Evolutionary conservation across 2,888 invertebrate species (phyloP).

Genomic region (Torymus texanus): DNA sequence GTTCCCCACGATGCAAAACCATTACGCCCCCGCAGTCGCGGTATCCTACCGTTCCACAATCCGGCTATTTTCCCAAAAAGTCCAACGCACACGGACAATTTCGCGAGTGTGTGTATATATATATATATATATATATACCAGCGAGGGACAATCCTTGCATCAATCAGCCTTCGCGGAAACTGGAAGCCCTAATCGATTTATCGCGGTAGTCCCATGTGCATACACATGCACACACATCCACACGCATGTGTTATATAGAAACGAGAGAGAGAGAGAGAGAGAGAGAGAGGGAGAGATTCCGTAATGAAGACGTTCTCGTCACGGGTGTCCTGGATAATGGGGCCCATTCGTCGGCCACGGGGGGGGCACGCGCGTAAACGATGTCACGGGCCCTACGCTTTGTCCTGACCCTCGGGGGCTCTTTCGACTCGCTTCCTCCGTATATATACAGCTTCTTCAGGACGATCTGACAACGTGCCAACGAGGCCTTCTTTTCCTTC

Average conservation of each 20-base stretch:
- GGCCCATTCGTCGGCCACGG: slow-evolving; percentile 65
- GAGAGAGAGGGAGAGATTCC: too few relatives aligned
- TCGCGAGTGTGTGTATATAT: not conserved
- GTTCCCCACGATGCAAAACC: slow-evolving; percentile 1
- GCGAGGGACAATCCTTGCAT: slow-evolving; percentile 1
- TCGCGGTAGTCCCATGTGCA: slow-evolving; percentile 59
- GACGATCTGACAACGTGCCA: too few relatives aligned
- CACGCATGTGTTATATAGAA: slow-evolving; percentile 46
- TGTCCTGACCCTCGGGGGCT: not conserved
- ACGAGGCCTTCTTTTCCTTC: too few relatives aligned
- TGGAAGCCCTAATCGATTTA: slow-evolving; percentile 62
- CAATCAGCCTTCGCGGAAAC: slow-evolving; percentile 2
- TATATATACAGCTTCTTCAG: not conserved
- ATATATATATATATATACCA: not conserved
- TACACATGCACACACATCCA: slow-evolving; percentile 59
- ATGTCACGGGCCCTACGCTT: slow-evolving; percentile 64
- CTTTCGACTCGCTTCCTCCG: slow-evolving; percentile 6
- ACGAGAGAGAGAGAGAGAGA: too few relatives aligned
- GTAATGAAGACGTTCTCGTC: slow-evolving; percentile 73
- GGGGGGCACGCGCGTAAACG: slow-evolving; percentile 69
- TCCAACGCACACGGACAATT: slow-evolving; percentile 12
- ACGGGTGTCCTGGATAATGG: slow-evolving; percentile 65
- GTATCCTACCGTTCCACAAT: slow-evolving; percentile 16
- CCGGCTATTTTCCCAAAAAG: not conserved
- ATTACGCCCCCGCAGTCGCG: slow-evolving; percentile 1